phyloP scores from a whole-genome alignment of 1,140 invertebrate genomes.

The Bursaphelenchus mucronatus region DNA sequence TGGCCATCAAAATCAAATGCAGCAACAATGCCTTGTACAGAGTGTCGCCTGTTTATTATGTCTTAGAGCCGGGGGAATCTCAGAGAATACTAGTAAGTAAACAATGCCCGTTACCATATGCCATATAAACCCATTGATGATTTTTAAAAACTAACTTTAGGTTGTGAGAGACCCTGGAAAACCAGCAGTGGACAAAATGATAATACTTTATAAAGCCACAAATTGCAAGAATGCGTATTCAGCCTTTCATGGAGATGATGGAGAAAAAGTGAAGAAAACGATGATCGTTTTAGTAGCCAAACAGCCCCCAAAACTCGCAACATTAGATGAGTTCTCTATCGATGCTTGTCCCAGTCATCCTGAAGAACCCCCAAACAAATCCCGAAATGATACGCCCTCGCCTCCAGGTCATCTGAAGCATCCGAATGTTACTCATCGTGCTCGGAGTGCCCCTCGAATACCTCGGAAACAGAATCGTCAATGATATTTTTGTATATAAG shows the following conservation, averaged over 20 bases:
- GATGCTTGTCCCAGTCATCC: background rate
- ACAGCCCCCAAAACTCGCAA: slow-evolving; percentile 12
- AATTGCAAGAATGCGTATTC: slow-evolving; percentile 22
- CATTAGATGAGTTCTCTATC: slow-evolving; percentile 19
- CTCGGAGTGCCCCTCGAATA: too few species aligned
- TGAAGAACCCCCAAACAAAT: too few species aligned
- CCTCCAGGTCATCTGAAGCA: too few species aligned
- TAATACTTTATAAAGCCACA: slow-evolving; percentile 25
- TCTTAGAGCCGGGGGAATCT: slow-evolving; percentile 19
- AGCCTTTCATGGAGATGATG: slow-evolving; percentile 19
- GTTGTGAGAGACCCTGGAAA: slow-evolving; percentile 25
- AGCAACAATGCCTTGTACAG: slow-evolving; percentile 26
- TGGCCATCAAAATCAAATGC: slow-evolving; percentile 31
- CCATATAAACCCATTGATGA: too few species aligned
- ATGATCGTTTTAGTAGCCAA: slow-evolving; percentile 17
- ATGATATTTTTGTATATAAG: too few species aligned
- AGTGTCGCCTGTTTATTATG: slow-evolving; percentile 24
- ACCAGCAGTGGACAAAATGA: slow-evolving; percentile 24
- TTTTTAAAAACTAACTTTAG: background rate
- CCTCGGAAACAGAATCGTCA: too few species aligned
- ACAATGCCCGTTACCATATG: background rate
- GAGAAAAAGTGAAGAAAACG: slow-evolving; percentile 4
- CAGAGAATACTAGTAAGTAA: slow-evolving; percentile 19
- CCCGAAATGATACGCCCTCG: too few species aligned
- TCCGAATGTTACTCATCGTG: too few species aligned